A percentile compares a stretch with the other conserved stretches of the same genome.
Conservation (phyloP, 2,797 vertebrate species). For the Petrocephalus sullivani region DNA sequence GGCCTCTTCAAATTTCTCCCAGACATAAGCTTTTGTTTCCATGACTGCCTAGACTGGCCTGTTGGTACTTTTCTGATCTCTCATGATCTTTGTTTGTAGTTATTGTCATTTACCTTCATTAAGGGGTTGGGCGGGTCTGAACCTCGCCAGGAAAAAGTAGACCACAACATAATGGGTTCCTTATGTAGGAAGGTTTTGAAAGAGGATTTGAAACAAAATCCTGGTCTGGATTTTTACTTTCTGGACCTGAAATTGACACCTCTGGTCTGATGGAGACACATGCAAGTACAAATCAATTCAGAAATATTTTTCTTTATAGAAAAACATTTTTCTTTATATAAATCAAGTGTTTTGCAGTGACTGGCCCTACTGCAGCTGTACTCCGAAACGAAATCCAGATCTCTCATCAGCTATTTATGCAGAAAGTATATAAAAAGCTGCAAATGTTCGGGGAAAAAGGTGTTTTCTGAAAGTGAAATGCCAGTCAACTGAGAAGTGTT, state of each 20-base stretch:
- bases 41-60: background rate
- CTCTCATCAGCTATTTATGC: background rate
- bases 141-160: background rate
- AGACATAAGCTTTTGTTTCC: background rate
- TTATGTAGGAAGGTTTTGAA: no score
- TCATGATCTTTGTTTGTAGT: background rate
- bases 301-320: background rate
- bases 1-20: background rate
- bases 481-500: background rate
- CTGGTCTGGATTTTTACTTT: no score
- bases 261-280: background rate
- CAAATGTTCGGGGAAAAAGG: background rate
- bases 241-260: no score
- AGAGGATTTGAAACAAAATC: no score
- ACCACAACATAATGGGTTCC: background rate
- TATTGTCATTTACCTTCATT: background rate
- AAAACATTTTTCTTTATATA: background rate
- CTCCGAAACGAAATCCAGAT: background rate
- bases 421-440: background rate
- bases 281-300: background rate
- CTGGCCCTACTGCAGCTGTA: background rate
- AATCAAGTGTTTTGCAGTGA: background rate
- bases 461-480: background rate
- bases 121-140: background rate
- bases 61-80: background rate